A percentile compares a stretch with the other conserved stretches of the same genome.
phyloP scores from a whole-genome alignment of 1,140 invertebrate genomes.

The Leptestheria dahalacensis region DNA sequence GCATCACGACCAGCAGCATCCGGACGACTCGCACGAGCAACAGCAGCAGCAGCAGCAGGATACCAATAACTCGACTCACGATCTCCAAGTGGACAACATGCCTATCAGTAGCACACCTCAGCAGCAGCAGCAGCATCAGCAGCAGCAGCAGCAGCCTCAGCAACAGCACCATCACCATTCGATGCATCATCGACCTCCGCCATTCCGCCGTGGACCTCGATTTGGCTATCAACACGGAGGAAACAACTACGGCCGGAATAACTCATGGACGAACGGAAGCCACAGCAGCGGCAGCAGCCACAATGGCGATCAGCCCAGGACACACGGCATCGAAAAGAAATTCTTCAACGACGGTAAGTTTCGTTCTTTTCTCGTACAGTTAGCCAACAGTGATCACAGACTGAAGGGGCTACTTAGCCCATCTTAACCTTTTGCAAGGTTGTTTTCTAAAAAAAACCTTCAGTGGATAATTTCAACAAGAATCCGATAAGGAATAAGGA shows the following conservation, averaged over 20 bases:
- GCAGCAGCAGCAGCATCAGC: not conserved
- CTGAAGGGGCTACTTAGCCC: too few relatives aligned
- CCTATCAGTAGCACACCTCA: not conserved
- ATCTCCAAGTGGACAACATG: not conserved
- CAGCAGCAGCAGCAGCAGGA: not conserved
- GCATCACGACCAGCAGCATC: not conserved
- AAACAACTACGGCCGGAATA: not conserved
- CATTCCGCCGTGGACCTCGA: not conserved
- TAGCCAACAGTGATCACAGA: too few relatives aligned
- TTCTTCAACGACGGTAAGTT: slow-evolving; percentile 15
- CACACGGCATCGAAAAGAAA: slow-evolving; percentile 15
- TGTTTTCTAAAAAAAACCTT: too few relatives aligned
- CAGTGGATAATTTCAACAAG: too few relatives aligned
- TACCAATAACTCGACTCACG: not conserved
- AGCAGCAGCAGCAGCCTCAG: not conserved
- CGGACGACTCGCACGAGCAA: not conserved
- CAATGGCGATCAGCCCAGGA: slow-evolving; percentile 1
- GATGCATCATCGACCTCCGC: not conserved
- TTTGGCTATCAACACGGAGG: not conserved
- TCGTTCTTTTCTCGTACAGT: not conserved
- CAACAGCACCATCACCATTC: too few relatives aligned
- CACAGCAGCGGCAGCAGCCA: not conserved
- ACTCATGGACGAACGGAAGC: not conserved
- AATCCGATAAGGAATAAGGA: too few relatives aligned
- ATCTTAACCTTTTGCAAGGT: too few relatives aligned